Evolutionary conservation across 2,113 vertebrate species (phyloP).

Genomic region (Ceyx melanurus): DNA sequence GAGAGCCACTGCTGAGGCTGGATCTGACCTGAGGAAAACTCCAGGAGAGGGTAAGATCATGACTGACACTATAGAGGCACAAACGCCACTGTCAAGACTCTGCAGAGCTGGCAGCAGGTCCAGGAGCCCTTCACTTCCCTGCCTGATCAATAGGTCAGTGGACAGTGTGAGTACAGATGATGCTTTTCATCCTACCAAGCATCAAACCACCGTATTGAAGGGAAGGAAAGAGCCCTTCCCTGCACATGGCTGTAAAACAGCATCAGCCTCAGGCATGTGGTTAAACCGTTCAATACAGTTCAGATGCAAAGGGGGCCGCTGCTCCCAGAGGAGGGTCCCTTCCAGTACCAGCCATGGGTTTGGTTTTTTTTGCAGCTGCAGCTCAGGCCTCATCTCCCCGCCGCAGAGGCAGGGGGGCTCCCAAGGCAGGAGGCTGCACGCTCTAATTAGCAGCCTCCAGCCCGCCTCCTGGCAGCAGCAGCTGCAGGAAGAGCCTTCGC

Average conservation of each 20-base stretch:
- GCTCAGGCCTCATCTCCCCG: background rate
- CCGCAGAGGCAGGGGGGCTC: background rate
- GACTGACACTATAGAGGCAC: background rate
- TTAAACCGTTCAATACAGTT: background rate
- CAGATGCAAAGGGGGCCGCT: background rate
- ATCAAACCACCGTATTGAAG: rapidly evolving
- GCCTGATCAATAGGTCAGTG: rapidly evolving
- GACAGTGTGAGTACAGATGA: rapidly evolving
- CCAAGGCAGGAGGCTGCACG: background rate
- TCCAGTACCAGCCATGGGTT: background rate
- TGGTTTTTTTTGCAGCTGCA: background rate
- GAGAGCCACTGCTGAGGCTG: background rate
- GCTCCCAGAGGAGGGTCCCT: background rate
- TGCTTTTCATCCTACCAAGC: background rate
- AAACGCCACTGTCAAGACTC: background rate
- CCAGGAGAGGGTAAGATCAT: background rate
- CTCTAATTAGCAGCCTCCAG: background rate
- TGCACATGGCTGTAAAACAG: background rate
- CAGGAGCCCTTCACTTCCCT: rapidly evolving
- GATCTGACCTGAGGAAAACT: background rate
- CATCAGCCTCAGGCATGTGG: background rate
- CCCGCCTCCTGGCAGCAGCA: background rate
- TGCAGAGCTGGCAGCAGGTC: background rate
- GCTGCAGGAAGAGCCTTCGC: background rate
- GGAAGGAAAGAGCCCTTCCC: background rate